Percentiles rank a stretch among this genome's conserved stretches.
Evolutionary conservation across 2,888 invertebrate genomes (phyloP).

Genomic region (Andrena haemorrhoa): DNA sequence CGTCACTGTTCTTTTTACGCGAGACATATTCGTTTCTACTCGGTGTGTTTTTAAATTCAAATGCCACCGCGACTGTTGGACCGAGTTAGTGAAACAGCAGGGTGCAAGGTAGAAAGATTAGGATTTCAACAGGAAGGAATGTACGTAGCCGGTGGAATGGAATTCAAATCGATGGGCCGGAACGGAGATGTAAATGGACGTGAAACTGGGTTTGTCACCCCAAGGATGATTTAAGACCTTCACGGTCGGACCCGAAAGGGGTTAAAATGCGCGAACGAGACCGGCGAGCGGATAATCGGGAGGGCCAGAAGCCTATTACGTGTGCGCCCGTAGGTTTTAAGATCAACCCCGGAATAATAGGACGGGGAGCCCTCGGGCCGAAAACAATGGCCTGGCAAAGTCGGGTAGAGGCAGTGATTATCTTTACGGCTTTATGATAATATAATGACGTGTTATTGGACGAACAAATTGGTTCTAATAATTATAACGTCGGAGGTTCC

Average conservation of each 20-base stretch:
- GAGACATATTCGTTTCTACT: too few species aligned
- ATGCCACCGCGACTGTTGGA: too few species aligned
- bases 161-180: slow-evolving; percentile 1
- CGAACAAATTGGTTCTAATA: slow-evolving; percentile 60
- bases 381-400: slow-evolving; percentile 54
- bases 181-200: slow-evolving; percentile 10
- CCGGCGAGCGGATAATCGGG: slow-evolving; percentile 29
- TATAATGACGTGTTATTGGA: slow-evolving; percentile 61
- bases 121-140: slow-evolving; percentile 1
- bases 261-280: slow-evolving; percentile 2
- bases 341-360: slow-evolving; percentile 37
- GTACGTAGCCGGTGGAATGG: background rate
- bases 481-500: slow-evolving; percentile 48
- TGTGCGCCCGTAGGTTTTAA: slow-evolving; percentile 35
- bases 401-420: slow-evolving; percentile 60
- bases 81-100: too few species aligned
- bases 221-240: slow-evolving; percentile 24
- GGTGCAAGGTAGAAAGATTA: background rate
- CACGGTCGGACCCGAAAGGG: slow-evolving; percentile 10
- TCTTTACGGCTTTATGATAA: slow-evolving; percentile 65
- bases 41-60: too few species aligned
- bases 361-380: slow-evolving; percentile 22
- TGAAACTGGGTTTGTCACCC: slow-evolving; percentile 15
- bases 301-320: slow-evolving; percentile 34
- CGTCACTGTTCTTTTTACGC: too few species aligned